Conservation (phyloP, 2,888 invertebrate species). For the Macrosiphum euphorbiae region DNA sequence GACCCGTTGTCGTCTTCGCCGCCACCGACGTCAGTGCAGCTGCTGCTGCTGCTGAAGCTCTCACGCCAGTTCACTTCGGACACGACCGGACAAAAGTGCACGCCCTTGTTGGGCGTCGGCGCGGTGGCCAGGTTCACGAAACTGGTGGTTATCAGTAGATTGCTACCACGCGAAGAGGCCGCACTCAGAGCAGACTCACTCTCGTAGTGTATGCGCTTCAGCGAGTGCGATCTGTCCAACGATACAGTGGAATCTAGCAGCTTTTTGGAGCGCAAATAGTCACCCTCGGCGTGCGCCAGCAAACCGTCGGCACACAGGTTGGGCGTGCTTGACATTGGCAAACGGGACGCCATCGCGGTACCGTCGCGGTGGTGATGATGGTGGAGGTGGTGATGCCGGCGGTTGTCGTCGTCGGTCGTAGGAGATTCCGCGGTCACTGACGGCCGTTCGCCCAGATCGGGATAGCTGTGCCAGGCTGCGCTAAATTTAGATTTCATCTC, state of each 20-base stretch:
- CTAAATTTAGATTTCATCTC: constrained; percentile 68
- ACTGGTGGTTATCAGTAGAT: constrained; percentile 68
- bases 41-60: constrained; percentile 71
- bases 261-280: constrained; percentile 54
- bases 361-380: constrained; percentile 6
- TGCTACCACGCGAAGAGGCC: constrained; percentile 67
- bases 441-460: constrained; percentile 68
- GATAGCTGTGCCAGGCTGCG: constrained; percentile 69
- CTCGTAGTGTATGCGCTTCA: constrained; percentile 67
- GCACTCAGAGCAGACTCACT: constrained; percentile 67
- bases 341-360: constrained; percentile 67
- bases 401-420: constrained; percentile 43
- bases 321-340: constrained; percentile 74
- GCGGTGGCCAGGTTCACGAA: constrained; percentile 68
- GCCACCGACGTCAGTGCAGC: constrained; percentile 37
- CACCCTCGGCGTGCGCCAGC: constrained; percentile 54
- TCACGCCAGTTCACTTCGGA: constrained; percentile 85
- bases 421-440: constrained; percentile 65
- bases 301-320: constrained; percentile 71
- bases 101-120: constrained; percentile 74
- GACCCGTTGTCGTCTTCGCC: neutral
- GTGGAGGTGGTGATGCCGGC: neutral
- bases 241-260: constrained; percentile 66
- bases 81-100: constrained; percentile 85
- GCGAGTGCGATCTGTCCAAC: constrained; percentile 66